Percentiles rank a stretch among this genome's conserved stretches.
Conservation (phyloP, 2,113 vertebrate genomes). For the Pelvicachromis taeniatus region DNA sequence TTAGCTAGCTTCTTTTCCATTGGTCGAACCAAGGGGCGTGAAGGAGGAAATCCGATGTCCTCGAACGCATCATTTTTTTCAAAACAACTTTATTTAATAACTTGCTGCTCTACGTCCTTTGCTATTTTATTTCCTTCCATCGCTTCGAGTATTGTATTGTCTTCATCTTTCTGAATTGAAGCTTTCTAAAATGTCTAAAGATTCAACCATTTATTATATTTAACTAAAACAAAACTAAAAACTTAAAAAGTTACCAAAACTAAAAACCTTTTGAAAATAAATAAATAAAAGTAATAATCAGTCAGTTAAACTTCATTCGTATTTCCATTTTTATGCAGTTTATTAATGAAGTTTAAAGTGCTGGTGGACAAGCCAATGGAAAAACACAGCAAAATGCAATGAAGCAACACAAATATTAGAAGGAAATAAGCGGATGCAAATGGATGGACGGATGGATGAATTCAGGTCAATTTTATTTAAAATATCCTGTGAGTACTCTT, state of each 20-base stretch:
- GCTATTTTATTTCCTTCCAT: neutral
- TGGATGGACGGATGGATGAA: too few relatives aligned
- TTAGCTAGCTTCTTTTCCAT: slow-evolving; percentile 19
- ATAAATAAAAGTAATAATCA: neutral
- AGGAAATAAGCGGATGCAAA: too few relatives aligned
- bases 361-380: neutral
- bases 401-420: neutral
- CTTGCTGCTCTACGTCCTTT: neutral
- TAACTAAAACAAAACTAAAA: neutral
- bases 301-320: neutral
- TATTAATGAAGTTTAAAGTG: neutral
- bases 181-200: neutral
- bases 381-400: neutral
- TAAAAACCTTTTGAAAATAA: neutral
- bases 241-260: neutral
- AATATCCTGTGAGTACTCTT: too few relatives aligned
- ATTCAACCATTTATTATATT: neutral
- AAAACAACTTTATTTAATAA: neutral
- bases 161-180: neutral
- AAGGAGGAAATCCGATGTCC: neutral
- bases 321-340: neutral
- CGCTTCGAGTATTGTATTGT: neutral
- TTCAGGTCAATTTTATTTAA: too few relatives aligned
- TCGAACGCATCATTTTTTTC: neutral
- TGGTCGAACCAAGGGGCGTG: slow-evolving; percentile 63